Evolutionary conservation across 1,140 invertebrate genomes (phyloP).

Genomic region (Pogonus chalceus): DNA sequence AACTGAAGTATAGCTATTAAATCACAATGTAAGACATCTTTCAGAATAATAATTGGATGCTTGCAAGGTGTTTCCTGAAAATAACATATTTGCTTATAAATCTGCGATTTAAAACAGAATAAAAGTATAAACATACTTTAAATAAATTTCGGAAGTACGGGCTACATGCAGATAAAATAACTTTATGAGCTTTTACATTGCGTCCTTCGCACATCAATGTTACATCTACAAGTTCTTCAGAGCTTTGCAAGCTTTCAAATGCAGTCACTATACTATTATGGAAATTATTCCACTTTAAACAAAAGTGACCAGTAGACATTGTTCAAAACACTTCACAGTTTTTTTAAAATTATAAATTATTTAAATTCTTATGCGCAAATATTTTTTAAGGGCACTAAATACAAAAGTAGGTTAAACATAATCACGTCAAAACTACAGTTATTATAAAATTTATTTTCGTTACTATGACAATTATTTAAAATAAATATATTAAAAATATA

Average conservation of each 20-base stretch:
- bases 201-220: slow-evolving; percentile 49
- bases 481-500: no score
- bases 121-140: slow-evolving; percentile 27
- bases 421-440: no score
- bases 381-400: no score
- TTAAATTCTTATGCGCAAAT: no score
- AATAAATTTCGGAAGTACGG: slow-evolving; percentile 40
- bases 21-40: slow-evolving; percentile 57
- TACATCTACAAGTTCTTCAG: slow-evolving; percentile 50
- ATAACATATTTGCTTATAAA: not conserved
- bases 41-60: slow-evolving; percentile 71
- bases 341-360: no score
- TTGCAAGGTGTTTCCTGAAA: slow-evolving; percentile 67
- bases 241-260: slow-evolving; percentile 42
- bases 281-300: slow-evolving; percentile 55
- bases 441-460: no score
- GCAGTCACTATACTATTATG: slow-evolving; percentile 44
- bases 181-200: slow-evolving; percentile 40
- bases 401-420: no score
- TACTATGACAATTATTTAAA: no score
- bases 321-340: slow-evolving; percentile 11
- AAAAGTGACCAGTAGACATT: slow-evolving; percentile 42
- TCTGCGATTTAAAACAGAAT: not conserved
- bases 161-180: slow-evolving; percentile 42
- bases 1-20: slow-evolving; percentile 60